phyloP scores from a whole-genome alignment of 2,797 vertebrate species.

The Pangasius mekongensis region DNA sequence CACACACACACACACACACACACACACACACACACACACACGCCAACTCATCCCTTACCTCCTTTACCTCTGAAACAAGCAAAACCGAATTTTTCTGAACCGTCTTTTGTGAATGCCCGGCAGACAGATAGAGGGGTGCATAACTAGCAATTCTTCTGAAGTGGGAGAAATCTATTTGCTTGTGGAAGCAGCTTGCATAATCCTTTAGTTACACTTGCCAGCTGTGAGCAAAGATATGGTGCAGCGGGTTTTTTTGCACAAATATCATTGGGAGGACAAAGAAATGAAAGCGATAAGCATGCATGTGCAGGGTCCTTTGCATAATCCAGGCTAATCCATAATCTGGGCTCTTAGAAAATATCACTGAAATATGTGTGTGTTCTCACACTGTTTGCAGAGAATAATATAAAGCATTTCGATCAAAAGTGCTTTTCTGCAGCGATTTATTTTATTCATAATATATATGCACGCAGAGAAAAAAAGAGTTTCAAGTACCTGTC shows the following conservation, averaged over 20 bases:
- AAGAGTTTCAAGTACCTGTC: neutral
- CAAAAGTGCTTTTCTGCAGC: neutral
- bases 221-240: slow-evolving; percentile 92
- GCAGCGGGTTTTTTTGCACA: slow-evolving; percentile 79
- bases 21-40: slow-evolving; percentile 27
- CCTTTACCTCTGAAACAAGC: slow-evolving; percentile 69
- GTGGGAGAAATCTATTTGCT: slow-evolving; percentile 86
- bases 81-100: slow-evolving; percentile 60
- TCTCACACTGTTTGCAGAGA: slow-evolving; percentile 26
- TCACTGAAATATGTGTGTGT: slow-evolving; percentile 63
- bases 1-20: neutral
- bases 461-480: neutral
- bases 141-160: slow-evolving; percentile 81
- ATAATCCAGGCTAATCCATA: slow-evolving; percentile 81
- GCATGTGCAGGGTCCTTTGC: slow-evolving; percentile 75
- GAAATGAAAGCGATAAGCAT: slow-evolving; percentile 83
- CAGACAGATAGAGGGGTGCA: slow-evolving; percentile 75
- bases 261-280: slow-evolving; percentile 84
- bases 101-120: slow-evolving; percentile 76
- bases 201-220: slow-evolving; percentile 91
- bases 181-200: slow-evolving; percentile 86
- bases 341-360: slow-evolving; percentile 73
- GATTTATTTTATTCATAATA: neutral
- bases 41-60: slow-evolving; percentile 5
- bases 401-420: slow-evolving; percentile 31